These are phyloP conservation scores for Lepidocyrtoides sp. DNA, from an alignment of 2,888 invertebrate species.

Conservation along the genomic window DNA sequence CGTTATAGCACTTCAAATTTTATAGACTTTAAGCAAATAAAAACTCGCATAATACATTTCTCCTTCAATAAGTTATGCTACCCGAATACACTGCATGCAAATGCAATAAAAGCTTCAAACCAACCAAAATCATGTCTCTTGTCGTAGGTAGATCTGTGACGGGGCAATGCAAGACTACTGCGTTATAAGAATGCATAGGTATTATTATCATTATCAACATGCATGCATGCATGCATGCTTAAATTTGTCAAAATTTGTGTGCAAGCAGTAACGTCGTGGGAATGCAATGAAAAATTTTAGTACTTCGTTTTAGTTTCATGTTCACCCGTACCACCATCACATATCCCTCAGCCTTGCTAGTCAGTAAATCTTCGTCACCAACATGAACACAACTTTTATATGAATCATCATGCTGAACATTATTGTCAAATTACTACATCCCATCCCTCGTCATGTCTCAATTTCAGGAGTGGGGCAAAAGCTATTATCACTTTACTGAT, in stretches of 20 bases:
- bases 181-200: neutral
- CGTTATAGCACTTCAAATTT: neutral
- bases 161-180: constrained; percentile 6
- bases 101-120: too few species aligned
- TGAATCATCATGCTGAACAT: neutral
- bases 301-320: too few species aligned
- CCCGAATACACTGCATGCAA: too few species aligned
- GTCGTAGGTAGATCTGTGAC: too few species aligned
- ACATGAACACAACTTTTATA: constrained; percentile 31
- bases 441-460: constrained; percentile 39
- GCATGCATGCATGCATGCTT: neutral
- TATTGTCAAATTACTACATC: constrained; percentile 1
- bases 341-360: neutral
- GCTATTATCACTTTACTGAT: constrained; percentile 1
- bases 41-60: too few species aligned
- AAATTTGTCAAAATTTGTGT: constrained; percentile 14
- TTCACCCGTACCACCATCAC: constrained; percentile 6
- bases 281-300: neutral
- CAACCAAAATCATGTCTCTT: too few species aligned
- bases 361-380: neutral
- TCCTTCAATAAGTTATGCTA: too few species aligned
- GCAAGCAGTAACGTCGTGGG: neutral
- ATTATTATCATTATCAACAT: neutral
- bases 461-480: constrained; percentile 36
- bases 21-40: too few species aligned